These are phyloP conservation scores for Aplodontia rufa DNA, from an alignment of 2,113 vertebrate genomes.

Conservation along the genomic window DNA sequence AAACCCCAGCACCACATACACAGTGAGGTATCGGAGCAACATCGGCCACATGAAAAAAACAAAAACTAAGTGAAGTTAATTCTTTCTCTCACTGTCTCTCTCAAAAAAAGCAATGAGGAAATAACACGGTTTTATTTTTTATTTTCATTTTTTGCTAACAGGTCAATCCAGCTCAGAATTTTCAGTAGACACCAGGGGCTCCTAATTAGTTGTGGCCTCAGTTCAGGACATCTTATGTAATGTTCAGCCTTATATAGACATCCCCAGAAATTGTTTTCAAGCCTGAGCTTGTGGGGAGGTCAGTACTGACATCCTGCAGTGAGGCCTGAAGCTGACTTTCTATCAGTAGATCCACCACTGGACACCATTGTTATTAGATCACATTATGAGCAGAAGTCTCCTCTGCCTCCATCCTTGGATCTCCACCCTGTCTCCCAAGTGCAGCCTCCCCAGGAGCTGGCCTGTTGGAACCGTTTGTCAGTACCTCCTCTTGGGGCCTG, in stretches of 20 bases:
- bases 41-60: no score
- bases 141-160: not conserved
- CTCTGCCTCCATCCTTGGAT: not conserved
- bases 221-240: not conserved
- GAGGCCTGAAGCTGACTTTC: not conserved
- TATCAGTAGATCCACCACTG: not conserved
- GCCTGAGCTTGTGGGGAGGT: not conserved
- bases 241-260: not conserved
- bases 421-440: not conserved
- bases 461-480: not conserved
- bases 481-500: not conserved
- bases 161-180: not conserved
- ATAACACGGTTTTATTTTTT: not conserved
- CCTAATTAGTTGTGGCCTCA: not conserved
- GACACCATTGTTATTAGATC: not conserved
- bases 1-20: no score
- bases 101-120: no score
- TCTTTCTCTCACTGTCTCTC: no score
- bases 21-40: no score
- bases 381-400: not conserved
- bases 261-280: not conserved
- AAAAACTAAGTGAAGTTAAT: no score
- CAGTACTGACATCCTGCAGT: not conserved
- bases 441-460: not conserved
- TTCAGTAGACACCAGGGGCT: not conserved